Evolutionary conservation across 2,888 invertebrate species (phyloP).

Genomic region (Hemithea aestivaria): DNA sequence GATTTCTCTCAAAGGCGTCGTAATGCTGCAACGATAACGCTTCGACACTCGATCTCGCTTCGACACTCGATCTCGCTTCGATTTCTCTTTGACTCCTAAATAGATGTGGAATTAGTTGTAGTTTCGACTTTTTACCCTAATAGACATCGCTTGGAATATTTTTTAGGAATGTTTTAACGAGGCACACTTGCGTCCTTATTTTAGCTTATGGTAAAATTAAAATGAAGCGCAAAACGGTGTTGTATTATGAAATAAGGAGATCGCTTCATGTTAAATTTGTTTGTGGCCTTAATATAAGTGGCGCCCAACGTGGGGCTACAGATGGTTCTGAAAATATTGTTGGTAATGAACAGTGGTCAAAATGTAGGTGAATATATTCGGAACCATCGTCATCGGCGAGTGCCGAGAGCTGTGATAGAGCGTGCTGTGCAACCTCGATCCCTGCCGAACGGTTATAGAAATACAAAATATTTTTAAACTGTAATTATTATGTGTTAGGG

Average conservation of each 20-base stretch:
- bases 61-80: constrained; percentile 63
- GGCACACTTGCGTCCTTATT: constrained; percentile 60
- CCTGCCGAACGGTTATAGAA: constrained; percentile 46
- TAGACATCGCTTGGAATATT: constrained; percentile 26
- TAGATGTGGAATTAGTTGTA: constrained; percentile 50
- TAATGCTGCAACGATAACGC: constrained; percentile 48
- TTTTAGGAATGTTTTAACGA: constrained; percentile 24
- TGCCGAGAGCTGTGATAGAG: constrained; percentile 73
- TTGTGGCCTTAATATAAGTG: constrained; percentile 74
- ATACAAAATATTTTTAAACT: constrained; percentile 33
- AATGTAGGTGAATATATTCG: constrained; percentile 30
- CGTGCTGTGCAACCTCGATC: constrained; percentile 68
- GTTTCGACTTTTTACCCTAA: constrained; percentile 30
- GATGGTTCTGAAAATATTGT: constrained; percentile 41
- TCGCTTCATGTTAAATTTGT: constrained; percentile 68
- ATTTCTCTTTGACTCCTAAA: constrained; percentile 52
- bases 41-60: constrained; percentile 66
- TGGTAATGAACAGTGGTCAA: constrained; percentile 8
- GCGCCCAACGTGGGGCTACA: constrained; percentile 59
- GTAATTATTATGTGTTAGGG: constrained; percentile 47
- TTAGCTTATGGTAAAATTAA: constrained; percentile 41
- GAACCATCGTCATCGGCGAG: constrained; percentile 45
- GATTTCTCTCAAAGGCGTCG: constrained; percentile 41
- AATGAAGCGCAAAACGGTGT: constrained; percentile 57
- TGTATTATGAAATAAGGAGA: constrained; percentile 48